Evolutionary conservation across 1,140 invertebrate species (phyloP).

Genomic region (Bactericera cockerelli): DNA sequence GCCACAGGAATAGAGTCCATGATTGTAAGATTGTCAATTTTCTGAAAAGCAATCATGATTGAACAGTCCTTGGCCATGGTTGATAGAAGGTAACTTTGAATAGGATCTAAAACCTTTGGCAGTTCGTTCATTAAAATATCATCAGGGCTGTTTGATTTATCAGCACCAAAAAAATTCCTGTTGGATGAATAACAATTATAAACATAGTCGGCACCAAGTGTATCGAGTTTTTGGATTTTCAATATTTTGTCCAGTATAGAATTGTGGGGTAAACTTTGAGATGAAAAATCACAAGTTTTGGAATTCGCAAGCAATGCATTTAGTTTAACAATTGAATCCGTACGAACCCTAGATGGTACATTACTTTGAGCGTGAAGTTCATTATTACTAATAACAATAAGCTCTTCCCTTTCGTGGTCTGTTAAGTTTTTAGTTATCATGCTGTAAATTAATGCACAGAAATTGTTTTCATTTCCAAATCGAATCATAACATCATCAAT

Average conservation of each 20-base stretch:
- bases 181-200: conserved; percentile 19
- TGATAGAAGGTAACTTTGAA: conserved; percentile 36
- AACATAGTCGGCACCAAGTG: conserved; percentile 20
- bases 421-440: conserved; percentile 29
- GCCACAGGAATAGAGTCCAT: conserved; percentile 19
- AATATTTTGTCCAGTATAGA: conserved; percentile 27
- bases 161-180: no score
- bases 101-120: conserved; percentile 15
- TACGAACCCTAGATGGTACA: conserved; percentile 18
- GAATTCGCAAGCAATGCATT: background rate
- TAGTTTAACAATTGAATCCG: background rate
- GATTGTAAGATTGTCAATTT: conserved; percentile 22
- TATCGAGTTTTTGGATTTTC: conserved; percentile 26
- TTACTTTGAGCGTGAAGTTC: no score
- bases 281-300: conserved; percentile 25
- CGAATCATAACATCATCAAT: background rate
- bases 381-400: no score
- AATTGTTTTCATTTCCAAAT: background rate
- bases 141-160: no score
- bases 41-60: conserved; percentile 35
- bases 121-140: no score
- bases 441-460: background rate
- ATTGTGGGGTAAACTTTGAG: conserved; percentile 23
- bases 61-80: conserved; percentile 39
- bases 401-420: no score